Conservation (phyloP, 1,140 invertebrate genomes). For the Bombus huntii region DNA sequence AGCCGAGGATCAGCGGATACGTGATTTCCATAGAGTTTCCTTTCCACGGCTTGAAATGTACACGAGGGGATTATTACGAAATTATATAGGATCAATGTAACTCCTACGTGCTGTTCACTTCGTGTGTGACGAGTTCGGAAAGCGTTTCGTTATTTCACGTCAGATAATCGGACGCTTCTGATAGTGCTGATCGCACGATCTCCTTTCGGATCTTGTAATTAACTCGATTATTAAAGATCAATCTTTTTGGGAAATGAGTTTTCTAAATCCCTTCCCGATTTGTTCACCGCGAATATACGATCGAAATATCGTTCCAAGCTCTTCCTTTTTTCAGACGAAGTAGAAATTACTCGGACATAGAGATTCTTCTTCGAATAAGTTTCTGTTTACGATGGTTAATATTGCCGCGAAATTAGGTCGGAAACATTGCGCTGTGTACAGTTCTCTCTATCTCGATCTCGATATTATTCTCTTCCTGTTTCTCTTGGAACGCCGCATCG, state of each 20-base stretch:
- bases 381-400: not conserved
- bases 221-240: slow-evolving; percentile 38
- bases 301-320: not conserved
- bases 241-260: not conserved
- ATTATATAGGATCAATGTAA: slow-evolving; percentile 71
- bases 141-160: slow-evolving; percentile 61
- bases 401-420: slow-evolving; percentile 15
- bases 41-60: slow-evolving; percentile 50
- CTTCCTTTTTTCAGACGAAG: too few species aligned
- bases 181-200: slow-evolving; percentile 16
- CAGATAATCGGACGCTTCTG: slow-evolving; percentile 26
- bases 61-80: slow-evolving; percentile 72
- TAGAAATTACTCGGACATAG: not conserved
- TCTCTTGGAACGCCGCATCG: slow-evolving; percentile 4
- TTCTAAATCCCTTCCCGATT: not conserved
- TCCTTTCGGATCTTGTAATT: too few species aligned
- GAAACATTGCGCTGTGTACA: not conserved
- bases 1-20: slow-evolving; percentile 64
- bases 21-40: slow-evolving; percentile 66
- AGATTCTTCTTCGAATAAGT: not conserved
- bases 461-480: slow-evolving; percentile 37
- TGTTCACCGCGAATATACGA: not conserved
- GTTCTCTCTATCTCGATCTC: slow-evolving; percentile 2
- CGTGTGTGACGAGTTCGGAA: slow-evolving; percentile 54
- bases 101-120: slow-evolving; percentile 34